Evolutionary conservation across 2,888 invertebrate species (phyloP).

Genomic region (Lobophora halterata): DNA sequence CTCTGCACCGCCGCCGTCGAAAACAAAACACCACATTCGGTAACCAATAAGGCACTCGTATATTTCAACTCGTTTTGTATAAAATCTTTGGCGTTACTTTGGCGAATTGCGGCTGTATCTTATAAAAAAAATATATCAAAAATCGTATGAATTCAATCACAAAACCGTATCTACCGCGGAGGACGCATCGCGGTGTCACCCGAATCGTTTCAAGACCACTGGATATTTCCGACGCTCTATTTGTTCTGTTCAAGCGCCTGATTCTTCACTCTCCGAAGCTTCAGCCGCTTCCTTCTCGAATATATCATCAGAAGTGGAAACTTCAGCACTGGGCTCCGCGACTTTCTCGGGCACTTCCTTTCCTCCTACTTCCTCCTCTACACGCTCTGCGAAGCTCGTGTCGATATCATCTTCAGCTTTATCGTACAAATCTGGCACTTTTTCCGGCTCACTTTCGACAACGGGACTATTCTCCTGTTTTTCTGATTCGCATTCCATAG

Average conservation of each 20-base stretch:
- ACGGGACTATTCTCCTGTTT: background rate
- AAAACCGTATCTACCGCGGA: too few species aligned
- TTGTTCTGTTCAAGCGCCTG: slow-evolving; percentile 57
- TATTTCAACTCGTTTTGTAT: slow-evolving; percentile 69
- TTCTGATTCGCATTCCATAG: too few species aligned
- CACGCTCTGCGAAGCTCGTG: slow-evolving; percentile 49
- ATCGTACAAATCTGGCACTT: slow-evolving; percentile 47
- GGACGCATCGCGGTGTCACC: slow-evolving; percentile 51
- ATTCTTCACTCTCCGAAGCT: slow-evolving; percentile 42
- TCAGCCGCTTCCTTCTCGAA: slow-evolving; percentile 38
- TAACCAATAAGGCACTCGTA: slow-evolving; percentile 80
- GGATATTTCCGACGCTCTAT: slow-evolving; percentile 65
- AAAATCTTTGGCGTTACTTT: slow-evolving; percentile 77
- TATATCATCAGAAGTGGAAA: slow-evolving; percentile 44
- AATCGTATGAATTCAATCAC: too few species aligned
- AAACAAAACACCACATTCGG: slow-evolving; percentile 71
- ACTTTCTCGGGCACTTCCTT: slow-evolving; percentile 4
- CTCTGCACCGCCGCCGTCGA: slow-evolving; percentile 60
- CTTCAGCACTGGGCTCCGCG: slow-evolving; percentile 15
- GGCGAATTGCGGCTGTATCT: slow-evolving; percentile 24
- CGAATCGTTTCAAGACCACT: slow-evolving; percentile 75
- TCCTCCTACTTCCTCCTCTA: slow-evolving; percentile 11
- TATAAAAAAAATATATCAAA: too few species aligned
- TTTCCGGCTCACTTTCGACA: slow-evolving; percentile 12
- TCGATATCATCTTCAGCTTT: slow-evolving; percentile 48